Evolutionary conservation across 2,797 vertebrate genomes (phyloP), one percentile per base, ranked within the genome.

Genomic region (Falco berigora): DNA sequence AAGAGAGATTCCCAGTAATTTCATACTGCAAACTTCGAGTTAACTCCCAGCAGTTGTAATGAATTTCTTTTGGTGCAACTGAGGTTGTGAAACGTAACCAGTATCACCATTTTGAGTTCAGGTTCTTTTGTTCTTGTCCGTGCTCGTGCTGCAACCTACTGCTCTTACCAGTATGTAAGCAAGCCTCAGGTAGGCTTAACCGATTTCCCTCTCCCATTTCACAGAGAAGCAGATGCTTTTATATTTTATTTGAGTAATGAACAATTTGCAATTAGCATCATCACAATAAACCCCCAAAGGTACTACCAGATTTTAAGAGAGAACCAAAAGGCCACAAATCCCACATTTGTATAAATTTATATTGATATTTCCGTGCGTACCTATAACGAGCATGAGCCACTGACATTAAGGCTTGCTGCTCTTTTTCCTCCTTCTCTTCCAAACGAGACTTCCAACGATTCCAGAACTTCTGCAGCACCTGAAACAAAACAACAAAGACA

Each of bases 401-500:
- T 47, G 69, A 71, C 30, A 94, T 96, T 28, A 97, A 96, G 9
- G 97, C 82, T 23, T 97, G 96, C 63, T 98, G 97, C 47, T 91
- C 84, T 30, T 92, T 75, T 25, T 99, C 98, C 86, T 99, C 98
- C 63, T 96, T 98, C 95, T 98, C 98, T 89, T 99, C 99, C 55
- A 98, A 74, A 55, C 32, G 69, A 32, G 90, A 95, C 75, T 97
- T 98, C 99, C 99, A 99, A 67, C 34, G 1, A 79, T 86, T 98
- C 99, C 99, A 99, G 95, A 96, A 98, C 63, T 90, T 98, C n/a
- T 44, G 92, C 50, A 98, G 91, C 67, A 98, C 66, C 99, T 99
- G 81, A 64, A 86, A 80, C 27, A 78, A 78, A 92, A 73, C 22
- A 84, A 58, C 18, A 66, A 18, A 72, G 44, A 85, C 9, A 81